phyloP scores from a whole-genome alignment of 1,140 invertebrate genomes.

The Ladona fulva region DNA sequence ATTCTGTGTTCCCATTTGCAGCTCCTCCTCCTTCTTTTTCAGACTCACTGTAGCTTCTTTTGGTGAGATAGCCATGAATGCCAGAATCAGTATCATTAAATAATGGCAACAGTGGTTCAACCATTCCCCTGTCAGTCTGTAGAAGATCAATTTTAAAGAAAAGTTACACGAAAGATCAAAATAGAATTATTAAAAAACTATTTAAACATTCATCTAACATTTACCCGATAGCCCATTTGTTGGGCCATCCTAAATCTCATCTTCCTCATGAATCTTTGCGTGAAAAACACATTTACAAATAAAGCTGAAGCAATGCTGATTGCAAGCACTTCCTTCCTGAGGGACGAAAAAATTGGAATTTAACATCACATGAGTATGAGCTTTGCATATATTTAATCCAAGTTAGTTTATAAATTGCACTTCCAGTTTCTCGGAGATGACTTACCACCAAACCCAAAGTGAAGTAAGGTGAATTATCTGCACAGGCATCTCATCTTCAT shows the following conservation, averaged over 20 bases:
- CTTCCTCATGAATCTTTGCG: conserved; percentile 30
- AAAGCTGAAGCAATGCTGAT: conserved; percentile 57
- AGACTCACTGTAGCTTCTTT: neutral
- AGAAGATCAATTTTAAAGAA: too few species aligned
- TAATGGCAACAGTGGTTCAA: neutral
- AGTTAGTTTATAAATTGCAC: too few species aligned
- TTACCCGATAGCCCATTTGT: neutral
- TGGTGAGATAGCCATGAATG: neutral
- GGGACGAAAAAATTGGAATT: conserved; percentile 25
- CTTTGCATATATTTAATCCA: too few species aligned
- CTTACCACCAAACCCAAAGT: conserved; percentile 71
- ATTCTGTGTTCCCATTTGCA: conserved; percentile 21
- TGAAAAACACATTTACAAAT: conserved; percentile 48
- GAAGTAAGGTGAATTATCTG: conserved; percentile 51
- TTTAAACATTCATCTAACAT: neutral
- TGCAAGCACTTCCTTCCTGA: conserved; percentile 61
- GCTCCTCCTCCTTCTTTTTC: neutral
- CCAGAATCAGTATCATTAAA: neutral
- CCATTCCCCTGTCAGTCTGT: too few species aligned
- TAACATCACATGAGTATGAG: too few species aligned
- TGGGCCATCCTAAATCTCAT: neutral
- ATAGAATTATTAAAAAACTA: neutral
- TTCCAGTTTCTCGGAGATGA: conserved; percentile 16
- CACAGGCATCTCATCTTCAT: conserved; percentile 36
- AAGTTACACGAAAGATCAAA: too few species aligned